Conservation (phyloP, 2,113 vertebrate genomes). For the Herpailurus yagouaroundi region DNA sequence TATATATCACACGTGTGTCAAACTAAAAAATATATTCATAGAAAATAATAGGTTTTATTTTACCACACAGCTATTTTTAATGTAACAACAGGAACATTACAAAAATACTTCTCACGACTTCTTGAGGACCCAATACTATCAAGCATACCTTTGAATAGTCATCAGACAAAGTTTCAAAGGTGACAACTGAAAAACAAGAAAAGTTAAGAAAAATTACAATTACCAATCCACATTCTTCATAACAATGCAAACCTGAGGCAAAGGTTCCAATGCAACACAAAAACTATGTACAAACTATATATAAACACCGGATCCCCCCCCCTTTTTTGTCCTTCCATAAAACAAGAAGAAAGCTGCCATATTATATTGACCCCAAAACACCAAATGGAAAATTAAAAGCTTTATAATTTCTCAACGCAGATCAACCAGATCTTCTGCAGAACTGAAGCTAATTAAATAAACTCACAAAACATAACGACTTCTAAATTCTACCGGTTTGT, state of each 20-base stretch:
- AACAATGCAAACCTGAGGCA: neutral
- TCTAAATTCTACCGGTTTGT: neutral
- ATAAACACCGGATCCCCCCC: neutral
- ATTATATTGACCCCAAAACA: neutral
- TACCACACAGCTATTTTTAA: neutral
- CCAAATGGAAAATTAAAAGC: neutral
- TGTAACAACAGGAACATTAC: neutral
- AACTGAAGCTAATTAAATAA: constrained; percentile 26
- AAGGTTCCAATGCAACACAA: constrained; percentile 31
- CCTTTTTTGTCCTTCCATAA: neutral
- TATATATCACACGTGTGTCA: neutral
- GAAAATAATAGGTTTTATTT: neutral
- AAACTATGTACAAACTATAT: neutral
- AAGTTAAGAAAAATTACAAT: constrained; percentile 64
- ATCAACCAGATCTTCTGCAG: neutral
- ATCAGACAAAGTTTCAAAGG: constrained; percentile 97
- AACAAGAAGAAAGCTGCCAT: neutral
- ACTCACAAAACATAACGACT: constrained; percentile 21
- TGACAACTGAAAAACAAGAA: constrained; percentile 90
- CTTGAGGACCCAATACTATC: neutral
- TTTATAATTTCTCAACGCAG: neutral
- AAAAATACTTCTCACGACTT: neutral
- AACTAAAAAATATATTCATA: neutral
- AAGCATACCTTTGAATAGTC: constrained; percentile 98
- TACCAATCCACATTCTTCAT: neutral